Conservation (phyloP, 2,888 invertebrate species). For the Eupelmus urozonus region DNA sequence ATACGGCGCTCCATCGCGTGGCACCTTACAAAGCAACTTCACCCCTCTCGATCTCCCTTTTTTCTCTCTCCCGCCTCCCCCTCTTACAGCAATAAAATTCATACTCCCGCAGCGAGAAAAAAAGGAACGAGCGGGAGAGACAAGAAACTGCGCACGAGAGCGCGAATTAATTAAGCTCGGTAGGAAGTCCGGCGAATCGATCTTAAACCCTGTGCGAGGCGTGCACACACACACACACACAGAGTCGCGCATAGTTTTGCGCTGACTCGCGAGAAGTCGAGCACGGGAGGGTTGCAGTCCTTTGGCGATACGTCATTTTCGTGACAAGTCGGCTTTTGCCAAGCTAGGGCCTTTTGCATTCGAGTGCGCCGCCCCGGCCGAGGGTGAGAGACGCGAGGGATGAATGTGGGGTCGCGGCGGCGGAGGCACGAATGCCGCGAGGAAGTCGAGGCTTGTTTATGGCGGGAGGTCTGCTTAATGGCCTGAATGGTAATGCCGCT, state of each 20-base stretch:
- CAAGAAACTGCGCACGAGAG: conserved; percentile 32
- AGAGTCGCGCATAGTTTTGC: conserved; percentile 40
- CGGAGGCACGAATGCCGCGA: no score
- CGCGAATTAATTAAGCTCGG: conserved; percentile 48
- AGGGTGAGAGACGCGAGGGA: no score
- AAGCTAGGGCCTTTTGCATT: conserved; percentile 65
- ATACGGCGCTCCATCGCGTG: conserved; percentile 33
- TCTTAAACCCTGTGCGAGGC: not conserved
- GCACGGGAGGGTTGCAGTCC: conserved; percentile 57
- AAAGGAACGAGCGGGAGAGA: conserved; percentile 25
- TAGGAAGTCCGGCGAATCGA: conserved; percentile 32
- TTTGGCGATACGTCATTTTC: conserved; percentile 72
- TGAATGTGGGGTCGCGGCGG: no score
- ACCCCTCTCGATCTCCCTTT: conserved; percentile 9
- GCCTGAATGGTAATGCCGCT: no score
- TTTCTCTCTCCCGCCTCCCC: conserved; percentile 22
- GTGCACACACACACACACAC: no score
- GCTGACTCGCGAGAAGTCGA: conserved; percentile 41
- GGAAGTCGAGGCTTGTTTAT: no score
- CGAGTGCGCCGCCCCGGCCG: conserved; percentile 15
- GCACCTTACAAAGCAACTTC: conserved; percentile 12
- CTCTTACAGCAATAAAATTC: conserved; percentile 49
- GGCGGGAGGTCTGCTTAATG: no score
- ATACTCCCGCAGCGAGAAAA: conserved; percentile 26
- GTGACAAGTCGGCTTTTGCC: conserved; percentile 69